Evolutionary conservation across 2,113 vertebrate genomes (phyloP).

Genomic region (Syngnathus typhle): DNA sequence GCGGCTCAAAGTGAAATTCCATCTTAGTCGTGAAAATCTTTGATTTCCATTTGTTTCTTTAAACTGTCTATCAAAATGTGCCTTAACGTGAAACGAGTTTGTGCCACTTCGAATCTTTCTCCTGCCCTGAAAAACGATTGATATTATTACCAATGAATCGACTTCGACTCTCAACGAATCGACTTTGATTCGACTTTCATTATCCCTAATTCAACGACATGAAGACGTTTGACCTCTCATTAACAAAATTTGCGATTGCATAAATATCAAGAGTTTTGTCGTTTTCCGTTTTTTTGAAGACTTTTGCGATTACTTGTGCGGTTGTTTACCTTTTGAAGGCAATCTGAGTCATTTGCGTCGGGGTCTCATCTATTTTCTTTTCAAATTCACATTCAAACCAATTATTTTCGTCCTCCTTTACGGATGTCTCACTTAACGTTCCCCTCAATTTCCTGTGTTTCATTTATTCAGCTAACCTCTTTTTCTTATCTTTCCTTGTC

Average conservation of each 20-base stretch:
- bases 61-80: not conserved
- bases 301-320: not conserved
- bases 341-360: slow-evolving; percentile 6
- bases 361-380: not conserved
- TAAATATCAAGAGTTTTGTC: not conserved
- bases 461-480: slow-evolving; percentile 1
- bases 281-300: not conserved
- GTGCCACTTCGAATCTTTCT: too few relatives aligned
- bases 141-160: not conserved
- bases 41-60: too few relatives aligned
- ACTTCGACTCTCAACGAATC: not conserved
- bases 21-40: too few relatives aligned
- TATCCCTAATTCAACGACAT: not conserved
- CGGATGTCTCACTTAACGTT: not conserved
- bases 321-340: slow-evolving; percentile 2
- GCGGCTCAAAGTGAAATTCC: too few relatives aligned
- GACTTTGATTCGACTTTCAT: too few relatives aligned
- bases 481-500: not conserved
- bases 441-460: not conserved
- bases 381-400: not conserved
- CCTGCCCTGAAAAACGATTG: too few relatives aligned
- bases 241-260: not conserved
- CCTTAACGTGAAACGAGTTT: not conserved
- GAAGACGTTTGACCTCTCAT: not conserved
- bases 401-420: slow-evolving; percentile 11